Base-by-base conservation (phyloP, 2,797 vertebrate species). In the Gallinago nigripennis region DNA sequence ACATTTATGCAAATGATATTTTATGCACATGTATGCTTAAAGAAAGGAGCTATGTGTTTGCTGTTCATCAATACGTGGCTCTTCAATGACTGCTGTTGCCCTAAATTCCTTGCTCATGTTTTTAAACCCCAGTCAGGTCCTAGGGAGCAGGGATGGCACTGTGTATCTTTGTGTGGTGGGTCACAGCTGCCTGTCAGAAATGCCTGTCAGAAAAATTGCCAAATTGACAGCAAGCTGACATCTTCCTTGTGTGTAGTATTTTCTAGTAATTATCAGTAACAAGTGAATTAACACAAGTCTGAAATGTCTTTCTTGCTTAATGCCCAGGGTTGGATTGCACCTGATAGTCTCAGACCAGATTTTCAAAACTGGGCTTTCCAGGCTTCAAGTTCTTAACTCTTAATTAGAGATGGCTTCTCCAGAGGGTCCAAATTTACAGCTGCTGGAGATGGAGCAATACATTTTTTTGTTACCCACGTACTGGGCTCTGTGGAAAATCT, bases 41-140 rank as follows among this genome's bases (percentile, higher is more conserved):
- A 58, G 45, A 57, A 28, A 78, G 27, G 53, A 71, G 20, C 23
- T 54, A 15, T 50, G n/a, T 54, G 50, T 87, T 37, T 86, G 57
- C 25, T 70, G 0, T 57, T 84, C 4, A 1, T 84, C 66, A 66
- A 0, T 9, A 5, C 8, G 14, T 60, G 60, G n/a, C 30, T 72
- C 54, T 64, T n/a, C 37, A 25, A 1, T 2, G 1, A 45, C 37
- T 64, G 16, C 21, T 71, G 21, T 28, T 76, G 28, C 46, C 28
- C 31, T 24, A 2, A 84, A 76, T 80, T 72, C 39, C 41, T 84
- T 66, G 3, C 12, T 68, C 2, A 0, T 56, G 58, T 66, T 87
- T 60, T 4, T 35, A 58, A 87, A 53, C 8, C 39, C 4, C 7
- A 33, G 31, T 8, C 39, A 86, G 39, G 48, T 82, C 6, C 17